Percentiles rank a stretch among this genome's conserved stretches.
Conservation (phyloP, 2,113 vertebrate genomes). For the Trichechus manatus region DNA sequence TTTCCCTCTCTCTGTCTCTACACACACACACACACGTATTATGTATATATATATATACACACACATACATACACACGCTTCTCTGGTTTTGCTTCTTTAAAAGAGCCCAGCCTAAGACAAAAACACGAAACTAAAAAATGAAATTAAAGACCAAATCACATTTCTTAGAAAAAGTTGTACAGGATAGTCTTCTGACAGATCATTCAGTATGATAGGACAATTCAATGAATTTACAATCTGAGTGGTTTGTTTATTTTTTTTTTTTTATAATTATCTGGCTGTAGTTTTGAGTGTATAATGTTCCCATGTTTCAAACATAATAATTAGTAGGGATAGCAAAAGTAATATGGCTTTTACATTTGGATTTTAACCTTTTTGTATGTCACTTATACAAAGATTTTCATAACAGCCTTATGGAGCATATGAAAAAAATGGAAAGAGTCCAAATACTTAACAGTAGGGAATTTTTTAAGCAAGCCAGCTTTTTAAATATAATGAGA, state of each 20-base stretch:
- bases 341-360: constrained; percentile 25
- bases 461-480: constrained; percentile 54
- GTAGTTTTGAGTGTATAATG: not conserved
- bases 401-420: not conserved
- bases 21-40: too few relatives aligned
- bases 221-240: not conserved
- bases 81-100: too few relatives aligned
- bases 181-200: not conserved
- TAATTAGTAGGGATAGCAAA: not conserved
- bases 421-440: not conserved
- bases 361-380: constrained; percentile 29
- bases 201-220: not conserved
- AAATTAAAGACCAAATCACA: not conserved
- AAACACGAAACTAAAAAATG: not conserved
- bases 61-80: too few relatives aligned
- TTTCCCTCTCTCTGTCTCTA: too few relatives aligned
- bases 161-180: not conserved
- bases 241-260: not conserved
- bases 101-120: too few relatives aligned
- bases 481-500: constrained; percentile 11
- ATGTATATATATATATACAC: too few relatives aligned
- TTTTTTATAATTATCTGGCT: not conserved
- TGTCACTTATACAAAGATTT: constrained; percentile 1
- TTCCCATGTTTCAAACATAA: constrained; percentile 27
- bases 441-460: constrained; percentile 58